Percentiles rank a stretch among this genome's conserved stretches.
phyloP scores from a whole-genome alignment of 2,797 vertebrate genomes.

The Ciconia nigra region DNA sequence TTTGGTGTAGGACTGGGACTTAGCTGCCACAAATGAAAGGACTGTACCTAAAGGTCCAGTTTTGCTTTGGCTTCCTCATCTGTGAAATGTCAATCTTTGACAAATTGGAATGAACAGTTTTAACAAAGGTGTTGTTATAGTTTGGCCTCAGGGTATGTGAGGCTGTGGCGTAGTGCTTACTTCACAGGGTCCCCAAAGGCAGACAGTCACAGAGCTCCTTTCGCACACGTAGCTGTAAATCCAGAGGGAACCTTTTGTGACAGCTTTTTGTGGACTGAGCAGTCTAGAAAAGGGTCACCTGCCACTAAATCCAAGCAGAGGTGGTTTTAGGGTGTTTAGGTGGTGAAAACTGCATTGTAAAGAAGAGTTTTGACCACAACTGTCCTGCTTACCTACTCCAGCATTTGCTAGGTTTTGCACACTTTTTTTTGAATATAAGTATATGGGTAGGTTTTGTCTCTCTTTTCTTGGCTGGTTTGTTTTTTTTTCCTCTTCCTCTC shows the following conservation, averaged over 20 bases:
- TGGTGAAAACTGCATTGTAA: neutral
- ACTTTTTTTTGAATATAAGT: neutral
- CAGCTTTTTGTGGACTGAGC: neutral
- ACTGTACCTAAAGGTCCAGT: neutral
- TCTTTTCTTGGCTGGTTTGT: neutral
- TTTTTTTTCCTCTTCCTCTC: neutral
- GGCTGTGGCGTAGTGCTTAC: neutral
- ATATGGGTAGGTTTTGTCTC: neutral
- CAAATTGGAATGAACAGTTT: neutral
- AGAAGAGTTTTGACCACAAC: neutral
- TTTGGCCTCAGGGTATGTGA: neutral
- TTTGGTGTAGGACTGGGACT: neutral
- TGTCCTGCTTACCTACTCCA: neutral
- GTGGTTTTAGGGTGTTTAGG: neutral
- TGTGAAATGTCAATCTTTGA: neutral
- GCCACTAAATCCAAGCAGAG: neutral
- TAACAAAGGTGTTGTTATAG: neutral
- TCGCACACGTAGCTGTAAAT: neutral
- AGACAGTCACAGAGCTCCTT: neutral
- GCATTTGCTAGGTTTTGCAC: neutral
- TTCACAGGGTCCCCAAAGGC: neutral
- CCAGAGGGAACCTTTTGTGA: neutral
- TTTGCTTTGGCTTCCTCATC: neutral
- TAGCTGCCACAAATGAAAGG: neutral
- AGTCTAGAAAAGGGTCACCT: neutral